Conservation (phyloP, 2,797 vertebrate species). For the Cephalopachus bancanus region DNA sequence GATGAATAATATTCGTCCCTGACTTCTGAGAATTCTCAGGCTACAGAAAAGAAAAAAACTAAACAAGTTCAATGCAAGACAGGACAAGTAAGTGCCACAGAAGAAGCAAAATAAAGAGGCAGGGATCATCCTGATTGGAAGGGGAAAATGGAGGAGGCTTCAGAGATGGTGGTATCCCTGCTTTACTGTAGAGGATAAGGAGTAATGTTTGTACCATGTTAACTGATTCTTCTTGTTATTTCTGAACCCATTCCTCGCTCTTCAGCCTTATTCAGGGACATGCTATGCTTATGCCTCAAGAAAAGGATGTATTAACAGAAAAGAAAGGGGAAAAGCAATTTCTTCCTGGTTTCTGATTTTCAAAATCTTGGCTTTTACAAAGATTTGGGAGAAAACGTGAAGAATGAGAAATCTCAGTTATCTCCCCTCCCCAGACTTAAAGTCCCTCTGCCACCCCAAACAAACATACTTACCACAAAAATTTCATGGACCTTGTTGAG, state of each 20-base stretch:
- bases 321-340: neutral
- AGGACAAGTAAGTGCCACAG: neutral
- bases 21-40: neutral
- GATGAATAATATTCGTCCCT: neutral
- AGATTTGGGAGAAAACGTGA: neutral
- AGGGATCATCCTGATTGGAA: neutral
- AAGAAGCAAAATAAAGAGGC: neutral
- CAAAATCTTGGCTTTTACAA: neutral
- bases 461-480: neutral
- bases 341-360: neutral
- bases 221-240: neutral
- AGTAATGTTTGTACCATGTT: neutral
- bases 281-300: neutral
- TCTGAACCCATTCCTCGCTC: neutral
- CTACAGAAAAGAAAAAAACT: neutral
- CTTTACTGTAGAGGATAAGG: neutral
- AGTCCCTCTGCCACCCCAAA: neutral
- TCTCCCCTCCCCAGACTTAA: neutral
- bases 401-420: neutral
- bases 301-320: neutral
- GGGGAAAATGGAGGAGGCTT: neutral
- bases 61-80: neutral
- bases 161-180: neutral
- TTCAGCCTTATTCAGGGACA: neutral
- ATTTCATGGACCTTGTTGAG: neutral